These are phyloP conservation scores for Steinernema feltiae DNA, from an alignment of 1,140 invertebrate species.

Conservation along the genomic window DNA sequence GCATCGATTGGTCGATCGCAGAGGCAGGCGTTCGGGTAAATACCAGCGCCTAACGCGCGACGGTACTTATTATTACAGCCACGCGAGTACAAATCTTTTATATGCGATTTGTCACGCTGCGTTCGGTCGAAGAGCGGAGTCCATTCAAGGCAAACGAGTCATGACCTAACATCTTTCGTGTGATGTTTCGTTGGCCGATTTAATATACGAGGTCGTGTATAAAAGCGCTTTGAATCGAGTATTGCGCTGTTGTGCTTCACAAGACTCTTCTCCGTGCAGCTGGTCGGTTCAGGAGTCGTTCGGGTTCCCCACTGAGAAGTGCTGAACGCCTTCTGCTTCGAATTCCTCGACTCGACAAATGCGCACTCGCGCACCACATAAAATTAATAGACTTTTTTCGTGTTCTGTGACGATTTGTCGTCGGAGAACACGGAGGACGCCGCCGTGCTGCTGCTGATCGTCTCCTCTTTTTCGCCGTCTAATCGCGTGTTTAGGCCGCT, in stretches of 20 bases:
- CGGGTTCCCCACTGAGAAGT: not conserved
- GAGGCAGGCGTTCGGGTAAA: no score
- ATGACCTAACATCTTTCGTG: no score
- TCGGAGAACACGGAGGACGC: no score
- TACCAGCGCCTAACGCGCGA: not conserved
- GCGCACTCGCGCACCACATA: not conserved
- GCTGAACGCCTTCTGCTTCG: no score
- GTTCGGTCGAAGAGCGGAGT: not conserved
- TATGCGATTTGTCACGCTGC: not conserved
- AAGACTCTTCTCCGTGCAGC: no score
- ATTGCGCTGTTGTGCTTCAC: no score
- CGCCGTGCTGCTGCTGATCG: not conserved
- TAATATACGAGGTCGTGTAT: not conserved
- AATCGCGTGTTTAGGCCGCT: not conserved
- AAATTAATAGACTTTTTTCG: constrained; percentile 13
- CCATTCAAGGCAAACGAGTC: no score
- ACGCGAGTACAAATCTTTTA: not conserved
- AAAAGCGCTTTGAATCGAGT: not conserved
- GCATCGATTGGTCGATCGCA: no score
- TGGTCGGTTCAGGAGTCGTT: no score
- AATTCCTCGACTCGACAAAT: not conserved
- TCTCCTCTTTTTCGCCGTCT: not conserved
- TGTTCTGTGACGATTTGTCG: not conserved
- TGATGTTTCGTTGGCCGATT: not conserved
- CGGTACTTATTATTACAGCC: not conserved